phyloP scores from a whole-genome alignment of 2,888 invertebrate species.

The Chymomyza fuscimana region DNA sequence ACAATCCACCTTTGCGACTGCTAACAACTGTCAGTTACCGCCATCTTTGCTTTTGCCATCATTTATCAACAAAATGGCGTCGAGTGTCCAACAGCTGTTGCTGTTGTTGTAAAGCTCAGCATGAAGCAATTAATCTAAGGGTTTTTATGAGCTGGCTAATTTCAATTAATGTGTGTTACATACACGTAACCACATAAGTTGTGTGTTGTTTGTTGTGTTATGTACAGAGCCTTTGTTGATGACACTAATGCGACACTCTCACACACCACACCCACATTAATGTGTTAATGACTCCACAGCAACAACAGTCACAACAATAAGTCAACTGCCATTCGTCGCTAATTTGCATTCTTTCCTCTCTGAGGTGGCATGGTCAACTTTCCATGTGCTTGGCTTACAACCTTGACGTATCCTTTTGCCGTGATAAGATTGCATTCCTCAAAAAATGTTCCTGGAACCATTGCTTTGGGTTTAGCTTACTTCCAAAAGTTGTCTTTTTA shows the following conservation, averaged over 20 bases:
- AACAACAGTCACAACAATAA: constrained; percentile 12
- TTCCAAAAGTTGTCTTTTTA: too few relatives aligned
- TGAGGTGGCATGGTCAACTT: constrained; percentile 7
- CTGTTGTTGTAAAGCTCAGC: constrained; percentile 13
- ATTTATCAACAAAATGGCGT: neutral
- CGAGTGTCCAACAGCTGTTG: neutral
- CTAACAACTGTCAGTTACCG: neutral
- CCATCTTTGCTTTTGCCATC: too few relatives aligned
- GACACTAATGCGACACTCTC: constrained; percentile 43
- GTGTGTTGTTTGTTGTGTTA: neutral
- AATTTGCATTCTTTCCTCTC: constrained; percentile 50
- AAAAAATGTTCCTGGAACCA: too few relatives aligned
- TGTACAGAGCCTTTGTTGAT: constrained; percentile 30
- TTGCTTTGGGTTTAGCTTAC: too few relatives aligned
- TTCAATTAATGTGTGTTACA: constrained; percentile 27
- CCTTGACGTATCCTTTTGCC: too few relatives aligned
- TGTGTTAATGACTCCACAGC: constrained; percentile 58
- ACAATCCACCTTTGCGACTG: neutral
- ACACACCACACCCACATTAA: constrained; percentile 35
- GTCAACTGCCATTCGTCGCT: constrained; percentile 25
- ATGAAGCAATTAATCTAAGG: constrained; percentile 23
- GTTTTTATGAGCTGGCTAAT: constrained; percentile 30
- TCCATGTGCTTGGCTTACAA: constrained; percentile 21
- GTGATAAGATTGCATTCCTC: too few relatives aligned
- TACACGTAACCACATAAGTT: neutral